Evolutionary conservation across 2,113 vertebrate genomes (phyloP).

Genomic region (Alces alces): DNA sequence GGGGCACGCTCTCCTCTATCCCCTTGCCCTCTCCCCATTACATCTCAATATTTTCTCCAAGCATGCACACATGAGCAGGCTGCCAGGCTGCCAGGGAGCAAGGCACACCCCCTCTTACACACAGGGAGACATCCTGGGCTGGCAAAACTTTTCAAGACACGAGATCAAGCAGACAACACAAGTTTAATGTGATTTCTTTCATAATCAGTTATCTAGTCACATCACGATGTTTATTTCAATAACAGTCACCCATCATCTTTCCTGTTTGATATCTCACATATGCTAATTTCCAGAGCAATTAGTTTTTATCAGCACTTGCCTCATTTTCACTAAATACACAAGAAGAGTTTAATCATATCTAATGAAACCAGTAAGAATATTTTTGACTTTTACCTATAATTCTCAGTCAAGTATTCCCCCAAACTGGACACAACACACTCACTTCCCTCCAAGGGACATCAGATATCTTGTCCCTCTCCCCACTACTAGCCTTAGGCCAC

Average conservation of each 20-base stretch:
- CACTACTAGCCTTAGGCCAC: neutral
- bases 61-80: fast-evolving
- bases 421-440: neutral
- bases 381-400: neutral
- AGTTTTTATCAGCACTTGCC: neutral
- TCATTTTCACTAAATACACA: neutral
- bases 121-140: neutral
- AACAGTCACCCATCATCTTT: neutral
- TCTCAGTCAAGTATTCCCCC: neutral
- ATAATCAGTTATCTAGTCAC: neutral
- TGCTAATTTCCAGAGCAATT: neutral
- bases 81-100: neutral
- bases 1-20: neutral
- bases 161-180: neutral
- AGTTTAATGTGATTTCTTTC: neutral
- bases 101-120: neutral
- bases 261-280: neutral
- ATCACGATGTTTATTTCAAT: neutral
- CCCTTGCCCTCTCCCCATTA: neutral
- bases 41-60: neutral
- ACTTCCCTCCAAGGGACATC: too few species aligned
- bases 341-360: neutral
- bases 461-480: fast-evolving
- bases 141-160: neutral
- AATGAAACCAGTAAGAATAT: neutral